phyloP scores from a whole-genome alignment of 1,140 invertebrate species.

The Danaus plexippus region DNA sequence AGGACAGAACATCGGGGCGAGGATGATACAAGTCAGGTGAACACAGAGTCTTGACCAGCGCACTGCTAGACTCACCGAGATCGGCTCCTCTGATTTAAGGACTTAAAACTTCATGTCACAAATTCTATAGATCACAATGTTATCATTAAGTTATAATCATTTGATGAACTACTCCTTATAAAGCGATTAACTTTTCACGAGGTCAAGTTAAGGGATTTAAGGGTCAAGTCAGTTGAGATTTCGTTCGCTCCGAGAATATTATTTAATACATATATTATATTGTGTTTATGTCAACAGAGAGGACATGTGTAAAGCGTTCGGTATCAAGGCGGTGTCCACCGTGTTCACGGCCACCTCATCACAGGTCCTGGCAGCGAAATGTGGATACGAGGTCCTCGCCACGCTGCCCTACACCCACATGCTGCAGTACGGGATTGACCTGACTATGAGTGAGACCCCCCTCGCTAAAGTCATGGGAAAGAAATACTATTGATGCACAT shows the following conservation, averaged over 20 bases:
- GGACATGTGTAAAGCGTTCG: not conserved
- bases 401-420: slow-evolving; percentile 37
- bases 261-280: too few relatives aligned
- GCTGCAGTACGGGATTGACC: slow-evolving; percentile 35
- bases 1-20: slow-evolving; percentile 65
- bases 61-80: too few relatives aligned
- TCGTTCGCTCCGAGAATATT: too few relatives aligned
- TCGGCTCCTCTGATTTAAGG: too few relatives aligned
- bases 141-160: too few relatives aligned
- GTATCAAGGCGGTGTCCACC: not conserved
- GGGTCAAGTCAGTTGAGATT: too few relatives aligned
- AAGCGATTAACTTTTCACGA: slow-evolving; percentile 38
- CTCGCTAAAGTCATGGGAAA: slow-evolving; percentile 40
- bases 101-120: too few relatives aligned
- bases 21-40: slow-evolving; percentile 60
- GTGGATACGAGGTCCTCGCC: slow-evolving; percentile 7
- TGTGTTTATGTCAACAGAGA: slow-evolving; percentile 10
- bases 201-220: not conserved
- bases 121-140: too few relatives aligned
- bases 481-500: slow-evolving; percentile 7
- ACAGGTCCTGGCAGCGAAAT: slow-evolving; percentile 1
- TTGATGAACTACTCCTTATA: slow-evolving; percentile 5
- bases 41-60: not conserved
- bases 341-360: slow-evolving; percentile 1
- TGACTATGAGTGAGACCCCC: slow-evolving; percentile 22